Evolutionary conservation across 35 echinoderm and acorn worm genomes (phyloP).

Genomic region (Stichopus chloronotus): DNA sequence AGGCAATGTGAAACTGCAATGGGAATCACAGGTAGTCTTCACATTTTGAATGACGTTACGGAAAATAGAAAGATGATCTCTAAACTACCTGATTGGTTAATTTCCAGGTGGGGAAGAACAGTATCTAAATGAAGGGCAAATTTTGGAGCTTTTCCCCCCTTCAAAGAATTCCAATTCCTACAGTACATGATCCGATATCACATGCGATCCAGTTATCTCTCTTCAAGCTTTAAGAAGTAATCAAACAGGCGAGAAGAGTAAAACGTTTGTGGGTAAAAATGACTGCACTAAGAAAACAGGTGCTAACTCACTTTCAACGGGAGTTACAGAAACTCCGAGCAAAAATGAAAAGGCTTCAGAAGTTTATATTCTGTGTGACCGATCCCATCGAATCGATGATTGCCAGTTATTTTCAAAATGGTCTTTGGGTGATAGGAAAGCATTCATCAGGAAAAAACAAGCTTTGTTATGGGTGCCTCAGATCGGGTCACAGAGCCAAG

Average conservation of each 20-base stretch:
- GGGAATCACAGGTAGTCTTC: constrained; percentile 18
- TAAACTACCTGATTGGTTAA: constrained; percentile 88
- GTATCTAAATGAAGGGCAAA: constrained; percentile 34
- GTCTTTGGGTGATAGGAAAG: no score
- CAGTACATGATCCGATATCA: constrained; percentile 55
- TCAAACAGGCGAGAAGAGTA: no score
- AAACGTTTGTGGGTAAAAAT: no score
- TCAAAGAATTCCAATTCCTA: constrained; percentile 60
- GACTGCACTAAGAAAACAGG: no score
- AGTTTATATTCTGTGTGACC: constrained; percentile 53
- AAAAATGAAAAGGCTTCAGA: no score
- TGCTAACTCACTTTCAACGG: constrained; percentile 41
- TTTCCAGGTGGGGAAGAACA: no score
- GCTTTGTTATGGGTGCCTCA: constrained; percentile 82
- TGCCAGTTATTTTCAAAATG: no score
- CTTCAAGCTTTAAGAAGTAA: constrained; percentile 57
- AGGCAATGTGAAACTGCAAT: no score
- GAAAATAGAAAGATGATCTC: constrained; percentile 76
- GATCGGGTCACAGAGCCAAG: constrained; percentile 59
- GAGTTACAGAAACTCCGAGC: neutral
- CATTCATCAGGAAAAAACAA: constrained; percentile 52
- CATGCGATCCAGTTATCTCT: constrained; percentile 72
- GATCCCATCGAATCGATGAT: constrained; percentile 47
- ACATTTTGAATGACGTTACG: constrained; percentile 69
- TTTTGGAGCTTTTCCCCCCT: constrained; percentile 43